Conservation (phyloP, 2,888 invertebrate species). For the Ceriagrion tenellum region DNA sequence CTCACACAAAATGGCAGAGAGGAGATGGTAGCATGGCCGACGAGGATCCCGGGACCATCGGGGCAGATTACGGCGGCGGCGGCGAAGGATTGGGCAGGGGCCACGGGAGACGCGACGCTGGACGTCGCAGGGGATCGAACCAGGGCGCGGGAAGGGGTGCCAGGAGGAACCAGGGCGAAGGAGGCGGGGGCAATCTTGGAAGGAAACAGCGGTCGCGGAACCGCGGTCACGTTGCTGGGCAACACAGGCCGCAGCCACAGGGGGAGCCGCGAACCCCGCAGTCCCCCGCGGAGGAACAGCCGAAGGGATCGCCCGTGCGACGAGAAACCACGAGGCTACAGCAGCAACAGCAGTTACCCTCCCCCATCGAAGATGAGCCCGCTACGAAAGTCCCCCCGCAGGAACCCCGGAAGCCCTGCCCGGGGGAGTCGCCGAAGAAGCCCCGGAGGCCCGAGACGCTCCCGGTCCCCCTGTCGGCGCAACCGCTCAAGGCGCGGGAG, state of each 20-base stretch:
- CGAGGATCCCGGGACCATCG: slow-evolving; percentile 85
- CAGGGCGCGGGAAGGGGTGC: slow-evolving; percentile 76
- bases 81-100: slow-evolving; percentile 65
- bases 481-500: slow-evolving; percentile 75
- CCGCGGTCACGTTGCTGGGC: slow-evolving; percentile 63
- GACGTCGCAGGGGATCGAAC: slow-evolving; percentile 78
- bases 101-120: slow-evolving; percentile 74
- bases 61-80: slow-evolving; percentile 41
- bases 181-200: slow-evolving; percentile 73
- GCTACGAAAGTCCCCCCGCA: not conserved
- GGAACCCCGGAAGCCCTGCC: not conserved
- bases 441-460: slow-evolving; percentile 69
- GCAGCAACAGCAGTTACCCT: not conserved
- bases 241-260: slow-evolving; percentile 78
- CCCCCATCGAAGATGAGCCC: slow-evolving; percentile 58
- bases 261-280: slow-evolving; percentile 84
- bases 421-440: slow-evolving; percentile 36
- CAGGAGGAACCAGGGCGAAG: slow-evolving; percentile 81
- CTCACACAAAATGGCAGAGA: slow-evolving; percentile 69
- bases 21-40: slow-evolving; percentile 76
- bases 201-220: slow-evolving; percentile 45
- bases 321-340: slow-evolving; percentile 77
- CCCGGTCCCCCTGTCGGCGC: slow-evolving; percentile 72
- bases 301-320: slow-evolving; percentile 80
- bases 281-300: slow-evolving; percentile 82